Conservation (phyloP, 2,797 vertebrate species). For the Lacerta agilis region DNA sequence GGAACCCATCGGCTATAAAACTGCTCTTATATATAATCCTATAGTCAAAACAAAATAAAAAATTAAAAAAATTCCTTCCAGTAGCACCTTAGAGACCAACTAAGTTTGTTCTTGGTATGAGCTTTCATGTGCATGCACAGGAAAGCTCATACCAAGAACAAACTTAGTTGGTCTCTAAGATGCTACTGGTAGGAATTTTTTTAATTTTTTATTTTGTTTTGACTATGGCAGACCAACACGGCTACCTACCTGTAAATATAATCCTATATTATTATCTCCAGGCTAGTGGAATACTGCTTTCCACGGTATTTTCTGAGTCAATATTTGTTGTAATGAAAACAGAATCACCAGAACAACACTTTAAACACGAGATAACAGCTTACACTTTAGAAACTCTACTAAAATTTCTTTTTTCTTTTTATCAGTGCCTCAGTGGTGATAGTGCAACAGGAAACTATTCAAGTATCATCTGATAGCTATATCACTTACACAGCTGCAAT, state of each 20-base stretch:
- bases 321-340: constrained; percentile 31
- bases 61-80: no score
- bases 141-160: no score
- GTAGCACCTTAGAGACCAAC: no score
- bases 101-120: no score
- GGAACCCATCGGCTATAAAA: not conserved
- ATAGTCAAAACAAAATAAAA: no score
- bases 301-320: constrained; percentile 54
- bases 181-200: no score
- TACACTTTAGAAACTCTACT: constrained; percentile 59
- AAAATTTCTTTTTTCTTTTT: constrained; percentile 68
- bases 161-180: no score
- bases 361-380: constrained; percentile 61
- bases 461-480: constrained; percentile 72
- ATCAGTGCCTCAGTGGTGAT: constrained; percentile 62
- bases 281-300: constrained; percentile 29
- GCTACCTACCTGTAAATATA: no score
- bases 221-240: no score
- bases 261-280: constrained; percentile 13
- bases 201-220: no score
- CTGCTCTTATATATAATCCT: not conserved
- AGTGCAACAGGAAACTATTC: constrained; percentile 70
- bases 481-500: constrained; percentile 66
- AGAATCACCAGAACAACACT: constrained; percentile 28
- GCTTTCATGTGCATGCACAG: no score